Evolutionary conservation across 2,888 invertebrate species (phyloP), one percentile per base, ranked within the genome.

Genomic region (Ophion ellenae): DNA sequence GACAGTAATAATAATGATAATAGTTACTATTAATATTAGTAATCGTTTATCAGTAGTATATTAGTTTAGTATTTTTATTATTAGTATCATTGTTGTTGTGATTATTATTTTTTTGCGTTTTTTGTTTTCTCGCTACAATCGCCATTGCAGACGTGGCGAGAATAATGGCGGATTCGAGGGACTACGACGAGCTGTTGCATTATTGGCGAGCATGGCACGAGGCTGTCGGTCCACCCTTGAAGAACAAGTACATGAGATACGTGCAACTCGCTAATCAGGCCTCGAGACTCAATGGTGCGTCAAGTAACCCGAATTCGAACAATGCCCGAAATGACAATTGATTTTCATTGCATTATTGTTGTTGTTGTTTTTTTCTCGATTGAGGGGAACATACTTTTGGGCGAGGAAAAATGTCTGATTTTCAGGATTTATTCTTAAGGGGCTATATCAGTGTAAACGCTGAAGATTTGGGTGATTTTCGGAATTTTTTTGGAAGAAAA

Each of bases 181-280:
- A 97, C 89, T 97, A 97, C 88, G 96, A 96, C 32, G 97, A 97
- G 90, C 94, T 98, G 69, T 91, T 96, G 24, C 96, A 97, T 89
- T 96, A 97, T 0, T 98, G 98, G 98, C 95, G 95, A 90, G 96
- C 96, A 80, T 98, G 97, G 96, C 95, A 98, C 87, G 97, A 98
- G 84, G 96, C 96, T 82, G 96, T 97, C 0, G 98, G 98, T 0
- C 97, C 96, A 0, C 96, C 96, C 36, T 95, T 98, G 93, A 96
- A 96, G 92, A 96, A 96, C 83, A 95, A 96, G 86, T 98, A 97
- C 91, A 96, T 97, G 95, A 95, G 97, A 95, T 98, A 97, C 89
- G 96, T 97, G 0, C 96, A 97, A 88, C 93, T 98, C 45, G 96
- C 97, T 0, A 98, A 98, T 92, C 96, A 97, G 91, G 98, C 97